These are phyloP conservation scores for Willisornis vidua DNA, from an alignment of 2,113 vertebrate genomes.

Conservation along the genomic window DNA sequence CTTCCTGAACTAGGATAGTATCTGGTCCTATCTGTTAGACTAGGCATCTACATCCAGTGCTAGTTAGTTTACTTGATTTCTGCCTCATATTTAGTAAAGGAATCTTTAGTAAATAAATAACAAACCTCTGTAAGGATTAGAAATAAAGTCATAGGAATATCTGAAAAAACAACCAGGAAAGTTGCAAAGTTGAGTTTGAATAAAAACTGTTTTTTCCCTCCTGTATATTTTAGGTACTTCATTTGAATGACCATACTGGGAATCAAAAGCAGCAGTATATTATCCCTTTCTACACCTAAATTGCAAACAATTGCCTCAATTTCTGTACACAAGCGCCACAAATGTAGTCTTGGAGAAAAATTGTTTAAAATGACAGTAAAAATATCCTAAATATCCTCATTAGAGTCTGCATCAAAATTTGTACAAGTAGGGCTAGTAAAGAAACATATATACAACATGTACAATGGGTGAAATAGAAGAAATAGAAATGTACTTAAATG, in stretches of 20 bases:
- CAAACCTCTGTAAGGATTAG: background rate
- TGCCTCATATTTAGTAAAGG: background rate
- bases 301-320: fast-evolving
- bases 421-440: background rate
- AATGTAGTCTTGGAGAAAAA: background rate
- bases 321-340: background rate
- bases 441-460: background rate
- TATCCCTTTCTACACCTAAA: background rate
- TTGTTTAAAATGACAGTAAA: background rate
- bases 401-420: background rate
- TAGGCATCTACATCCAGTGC: background rate
- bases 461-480: background rate
- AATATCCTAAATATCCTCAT: background rate
- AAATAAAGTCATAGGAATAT: background rate
- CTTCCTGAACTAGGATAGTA: too few species aligned
- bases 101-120: background rate
- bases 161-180: background rate
- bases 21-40: background rate
- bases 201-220: background rate
- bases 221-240: background rate
- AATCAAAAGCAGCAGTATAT: background rate
- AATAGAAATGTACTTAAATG: background rate
- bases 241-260: background rate
- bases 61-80: background rate
- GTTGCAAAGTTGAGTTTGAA: background rate